A percentile compares a stretch with the other conserved stretches of the same genome.
Evolutionary conservation across 2,888 invertebrate species (phyloP).

Genomic region (Melanophora roralis): DNA sequence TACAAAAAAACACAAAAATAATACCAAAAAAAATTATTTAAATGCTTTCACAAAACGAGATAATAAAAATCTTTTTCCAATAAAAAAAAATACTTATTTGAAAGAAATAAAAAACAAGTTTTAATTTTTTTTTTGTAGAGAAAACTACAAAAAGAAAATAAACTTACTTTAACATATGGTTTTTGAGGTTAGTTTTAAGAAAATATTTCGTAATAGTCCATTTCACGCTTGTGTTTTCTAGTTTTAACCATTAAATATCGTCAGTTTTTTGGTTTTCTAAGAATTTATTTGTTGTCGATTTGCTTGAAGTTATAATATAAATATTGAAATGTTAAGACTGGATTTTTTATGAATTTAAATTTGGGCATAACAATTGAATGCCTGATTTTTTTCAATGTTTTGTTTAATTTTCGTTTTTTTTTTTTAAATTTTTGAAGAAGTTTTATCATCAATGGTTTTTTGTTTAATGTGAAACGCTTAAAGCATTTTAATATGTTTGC

Average conservation of each 20-base stretch:
- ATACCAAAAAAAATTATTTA: no score
- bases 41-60: no score
- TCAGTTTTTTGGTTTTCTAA: slow-evolving; percentile 19
- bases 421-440: slow-evolving; percentile 21
- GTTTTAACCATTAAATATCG: slow-evolving; percentile 17
- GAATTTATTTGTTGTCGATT: slow-evolving; percentile 12
- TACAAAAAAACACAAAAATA: no score
- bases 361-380: background rate
- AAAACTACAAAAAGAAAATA: no score
- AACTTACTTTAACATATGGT: no score
- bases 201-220: background rate
- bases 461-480: slow-evolving; percentile 42
- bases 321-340: slow-evolving; percentile 36
- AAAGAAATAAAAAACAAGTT: no score
- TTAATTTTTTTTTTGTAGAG: no score
- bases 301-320: slow-evolving; percentile 9
- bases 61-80: no score
- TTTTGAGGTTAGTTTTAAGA: background rate
- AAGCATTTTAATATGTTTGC: slow-evolving; percentile 29
- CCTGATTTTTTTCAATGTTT: slow-evolving; percentile 23
- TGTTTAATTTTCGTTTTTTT: slow-evolving; percentile 6
- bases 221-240: background rate
- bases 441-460: slow-evolving; percentile 26
- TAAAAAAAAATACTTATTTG: no score
- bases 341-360: slow-evolving; percentile 11